Percentiles rank a stretch among this genome's conserved stretches.
phyloP scores from a whole-genome alignment of 2,797 vertebrate species.

The Brotula barbata region DNA sequence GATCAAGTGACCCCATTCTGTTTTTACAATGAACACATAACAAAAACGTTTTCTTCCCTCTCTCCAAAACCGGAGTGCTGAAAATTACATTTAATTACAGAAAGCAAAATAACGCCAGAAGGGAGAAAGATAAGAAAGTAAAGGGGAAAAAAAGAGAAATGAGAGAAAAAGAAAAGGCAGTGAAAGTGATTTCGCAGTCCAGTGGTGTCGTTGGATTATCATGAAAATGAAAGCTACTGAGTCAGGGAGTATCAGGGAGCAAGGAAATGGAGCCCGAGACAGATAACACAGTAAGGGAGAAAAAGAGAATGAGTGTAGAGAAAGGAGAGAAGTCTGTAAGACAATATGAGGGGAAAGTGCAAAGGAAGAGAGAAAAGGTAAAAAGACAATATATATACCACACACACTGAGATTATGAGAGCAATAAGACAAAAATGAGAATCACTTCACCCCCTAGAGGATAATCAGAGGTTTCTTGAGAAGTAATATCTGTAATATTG shows the following conservation, averaged over 20 bases:
- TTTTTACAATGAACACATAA: constrained; percentile 68
- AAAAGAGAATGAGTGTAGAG: constrained; percentile 61
- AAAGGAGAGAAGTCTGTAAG: constrained; percentile 68
- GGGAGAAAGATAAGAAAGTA: constrained; percentile 79
- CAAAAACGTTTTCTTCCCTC: constrained; percentile 33
- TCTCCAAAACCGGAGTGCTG: constrained; percentile 48
- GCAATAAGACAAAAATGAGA: constrained; percentile 77
- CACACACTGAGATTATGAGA: constrained; percentile 73
- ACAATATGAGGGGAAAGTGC: constrained; percentile 74
- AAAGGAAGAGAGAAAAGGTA: constrained; percentile 70
- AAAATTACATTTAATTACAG: constrained; percentile 85
- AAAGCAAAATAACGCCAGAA: constrained; percentile 80
- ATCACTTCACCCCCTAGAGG: constrained; percentile 73
- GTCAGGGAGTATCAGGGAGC: constrained; percentile 79
- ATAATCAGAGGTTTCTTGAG: constrained; percentile 75
- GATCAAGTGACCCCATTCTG: constrained; percentile 40
- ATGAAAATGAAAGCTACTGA: constrained; percentile 84
- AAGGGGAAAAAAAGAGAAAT: constrained; percentile 18
- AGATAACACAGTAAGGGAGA: constrained; percentile 78
- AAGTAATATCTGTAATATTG: constrained; percentile 77
- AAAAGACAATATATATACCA: constrained; percentile 80
- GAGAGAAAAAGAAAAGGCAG: constrained; percentile 51
- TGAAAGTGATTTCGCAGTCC: constrained; percentile 81
- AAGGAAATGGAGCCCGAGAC: constrained; percentile 77
- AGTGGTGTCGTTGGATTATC: constrained; percentile 82